Evolutionary conservation across 1,140 invertebrate genomes (phyloP).

Genomic region (Cherax quadricarinatus): DNA sequence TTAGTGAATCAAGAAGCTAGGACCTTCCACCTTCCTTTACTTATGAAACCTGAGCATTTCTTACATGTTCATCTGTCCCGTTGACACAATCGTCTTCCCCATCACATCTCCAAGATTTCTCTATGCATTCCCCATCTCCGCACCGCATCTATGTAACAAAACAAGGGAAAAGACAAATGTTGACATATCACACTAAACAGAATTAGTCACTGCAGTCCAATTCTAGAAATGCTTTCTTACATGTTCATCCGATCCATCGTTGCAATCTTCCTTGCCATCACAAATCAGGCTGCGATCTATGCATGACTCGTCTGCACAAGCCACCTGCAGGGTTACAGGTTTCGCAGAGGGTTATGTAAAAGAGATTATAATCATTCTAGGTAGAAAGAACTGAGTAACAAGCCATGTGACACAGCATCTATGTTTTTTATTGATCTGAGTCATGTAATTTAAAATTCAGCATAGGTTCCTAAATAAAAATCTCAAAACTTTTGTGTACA

Average conservation of each 20-base stretch:
- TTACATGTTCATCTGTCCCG: conserved; percentile 81
- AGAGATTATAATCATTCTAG: background rate
- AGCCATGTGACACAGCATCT: background rate
- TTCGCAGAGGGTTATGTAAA: background rate
- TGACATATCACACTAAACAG: conserved; percentile 35
- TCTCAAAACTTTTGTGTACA: no score
- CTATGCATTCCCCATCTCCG: conserved; percentile 86
- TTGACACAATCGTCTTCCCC: conserved; percentile 86
- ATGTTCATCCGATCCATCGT: conserved; percentile 58
- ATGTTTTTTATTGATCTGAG: background rate
- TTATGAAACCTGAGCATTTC: conserved; percentile 74
- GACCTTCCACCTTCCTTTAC: background rate
- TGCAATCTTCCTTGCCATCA: conserved; percentile 55
- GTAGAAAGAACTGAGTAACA: background rate
- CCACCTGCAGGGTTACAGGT: conserved; percentile 61
- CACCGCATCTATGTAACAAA: conserved; percentile 74
- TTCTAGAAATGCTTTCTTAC: conserved; percentile 35
- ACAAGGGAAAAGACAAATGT: conserved; percentile 45
- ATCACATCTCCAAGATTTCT: conserved; percentile 88
- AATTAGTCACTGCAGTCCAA: conserved; percentile 26
- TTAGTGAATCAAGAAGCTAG: background rate
- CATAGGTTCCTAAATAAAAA: no score
- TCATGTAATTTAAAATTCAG: background rate
- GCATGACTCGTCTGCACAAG: conserved; percentile 60
- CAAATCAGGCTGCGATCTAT: conserved; percentile 41